phyloP scores from a whole-genome alignment of 2,797 vertebrate genomes.

The Hephaestus fuliginosus region DNA sequence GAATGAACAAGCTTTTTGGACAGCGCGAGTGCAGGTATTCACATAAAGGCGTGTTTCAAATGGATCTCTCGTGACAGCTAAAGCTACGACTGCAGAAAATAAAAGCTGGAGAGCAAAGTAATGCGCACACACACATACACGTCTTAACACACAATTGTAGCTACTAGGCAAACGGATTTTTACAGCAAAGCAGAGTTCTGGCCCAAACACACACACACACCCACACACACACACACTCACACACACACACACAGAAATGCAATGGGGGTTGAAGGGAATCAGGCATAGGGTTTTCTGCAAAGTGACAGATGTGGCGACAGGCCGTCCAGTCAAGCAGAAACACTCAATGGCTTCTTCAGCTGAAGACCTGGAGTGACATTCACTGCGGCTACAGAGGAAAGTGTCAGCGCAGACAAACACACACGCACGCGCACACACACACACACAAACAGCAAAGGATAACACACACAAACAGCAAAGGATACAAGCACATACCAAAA shows the following conservation, averaged over 20 bases:
- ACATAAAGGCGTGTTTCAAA: slow-evolving; percentile 5
- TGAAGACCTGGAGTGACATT: slow-evolving; percentile 70
- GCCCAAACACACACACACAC: slow-evolving; percentile 4
- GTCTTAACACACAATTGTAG: slow-evolving; percentile 10
- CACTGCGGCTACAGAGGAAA: slow-evolving; percentile 43
- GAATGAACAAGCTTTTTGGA: slow-evolving; percentile 11
- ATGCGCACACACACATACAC: not conserved
- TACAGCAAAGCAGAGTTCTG: not conserved
- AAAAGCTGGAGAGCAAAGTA: slow-evolving; percentile 14
- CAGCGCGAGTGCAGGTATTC: not conserved
- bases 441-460: not conserved
- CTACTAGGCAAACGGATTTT: slow-evolving; percentile 3
- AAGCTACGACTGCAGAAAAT: slow-evolving; percentile 13
- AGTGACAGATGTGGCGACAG: slow-evolving; percentile 79
- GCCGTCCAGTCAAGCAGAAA: slow-evolving; percentile 77
- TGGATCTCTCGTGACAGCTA: slow-evolving; percentile 17
- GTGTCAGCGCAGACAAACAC: slow-evolving; percentile 19
- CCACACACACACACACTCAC: not conserved
- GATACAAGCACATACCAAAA: not conserved
- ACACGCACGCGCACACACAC: not conserved
- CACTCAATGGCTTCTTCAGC: slow-evolving; percentile 64
- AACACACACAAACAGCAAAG: slow-evolving; percentile 1
- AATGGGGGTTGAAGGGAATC: slow-evolving; percentile 52
- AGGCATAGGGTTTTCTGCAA: slow-evolving; percentile 56
- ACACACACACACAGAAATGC: slow-evolving; percentile 9